phyloP scores from a whole-genome alignment of 2,113 vertebrate species.

The Python bivittatus region DNA sequence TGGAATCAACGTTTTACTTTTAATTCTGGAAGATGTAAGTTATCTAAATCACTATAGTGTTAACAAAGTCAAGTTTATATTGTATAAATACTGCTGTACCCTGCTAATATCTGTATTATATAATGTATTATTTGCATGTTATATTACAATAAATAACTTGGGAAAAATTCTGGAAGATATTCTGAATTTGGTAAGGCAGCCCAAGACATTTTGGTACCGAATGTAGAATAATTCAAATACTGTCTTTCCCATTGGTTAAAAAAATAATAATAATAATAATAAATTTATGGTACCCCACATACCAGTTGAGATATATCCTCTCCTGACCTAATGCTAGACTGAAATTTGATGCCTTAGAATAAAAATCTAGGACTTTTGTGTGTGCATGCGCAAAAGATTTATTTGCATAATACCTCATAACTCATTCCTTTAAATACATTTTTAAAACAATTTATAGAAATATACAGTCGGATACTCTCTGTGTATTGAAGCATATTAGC shows the following conservation, averaged over 20 bases:
- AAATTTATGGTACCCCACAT: not conserved
- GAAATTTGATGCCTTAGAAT: not conserved
- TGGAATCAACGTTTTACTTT: not conserved
- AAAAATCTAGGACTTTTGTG: not conserved
- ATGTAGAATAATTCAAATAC: not conserved
- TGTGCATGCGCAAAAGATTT: not conserved
- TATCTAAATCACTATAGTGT: not conserved
- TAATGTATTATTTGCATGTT: not conserved
- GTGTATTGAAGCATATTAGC: not conserved
- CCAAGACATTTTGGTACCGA: not conserved
- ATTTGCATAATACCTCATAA: not conserved
- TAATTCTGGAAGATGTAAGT: not conserved
- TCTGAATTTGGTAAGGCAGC: not conserved
- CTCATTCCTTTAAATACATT: not conserved
- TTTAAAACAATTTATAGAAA: not conserved
- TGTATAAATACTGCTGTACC: not conserved
- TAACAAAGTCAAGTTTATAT: not conserved
- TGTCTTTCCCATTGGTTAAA: not conserved
- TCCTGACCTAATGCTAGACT: not conserved
- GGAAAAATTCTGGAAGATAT: not conserved
- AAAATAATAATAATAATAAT: not conserved
- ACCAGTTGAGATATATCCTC: not conserved
- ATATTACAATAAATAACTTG: not conserved
- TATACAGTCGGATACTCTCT: not conserved
- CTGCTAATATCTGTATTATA: not conserved